A percentile compares a stretch with the other conserved stretches of the same genome.
These are phyloP conservation scores for Galerucella pusilla DNA, from an alignment of 2,888 invertebrate species.

Conservation along the genomic window DNA sequence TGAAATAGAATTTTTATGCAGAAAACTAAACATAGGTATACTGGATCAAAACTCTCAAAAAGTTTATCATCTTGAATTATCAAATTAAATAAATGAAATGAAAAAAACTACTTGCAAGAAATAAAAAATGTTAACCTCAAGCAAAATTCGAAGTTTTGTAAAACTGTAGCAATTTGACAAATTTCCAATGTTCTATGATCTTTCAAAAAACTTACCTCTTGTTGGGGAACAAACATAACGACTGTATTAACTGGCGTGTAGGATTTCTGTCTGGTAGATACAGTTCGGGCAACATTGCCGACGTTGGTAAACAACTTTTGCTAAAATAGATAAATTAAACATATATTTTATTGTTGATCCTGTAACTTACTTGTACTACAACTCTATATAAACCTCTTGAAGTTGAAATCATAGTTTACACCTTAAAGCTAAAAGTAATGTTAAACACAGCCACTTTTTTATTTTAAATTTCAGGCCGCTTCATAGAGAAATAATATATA, in stretches of 20 bases:
- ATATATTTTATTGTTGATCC: conserved; percentile 13
- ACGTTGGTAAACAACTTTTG: conserved; percentile 35
- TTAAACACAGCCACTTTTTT: conserved; percentile 9
- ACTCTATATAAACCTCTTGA: conserved; percentile 27
- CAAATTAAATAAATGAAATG: too few species aligned
- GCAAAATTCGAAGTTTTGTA: too few species aligned
- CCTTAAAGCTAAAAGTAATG: conserved; percentile 10
- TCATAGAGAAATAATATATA: too few species aligned
- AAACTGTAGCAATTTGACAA: too few species aligned
- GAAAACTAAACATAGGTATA: neutral
- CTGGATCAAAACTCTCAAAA: neutral
- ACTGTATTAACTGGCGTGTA: conserved; percentile 89
- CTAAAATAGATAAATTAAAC: conserved; percentile 30
- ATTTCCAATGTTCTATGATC: neutral
- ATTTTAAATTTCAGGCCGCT: conserved; percentile 13
- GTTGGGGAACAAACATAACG: conserved; percentile 98
- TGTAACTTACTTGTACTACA: conserved; percentile 16
- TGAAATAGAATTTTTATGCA: neutral
- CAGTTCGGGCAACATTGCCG: conserved; percentile 35
- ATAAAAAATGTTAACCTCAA: too few species aligned
- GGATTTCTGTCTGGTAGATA: conserved; percentile 51
- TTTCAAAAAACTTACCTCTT: conserved; percentile 77
- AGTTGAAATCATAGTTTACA: conserved; percentile 30
- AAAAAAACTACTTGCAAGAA: too few species aligned
- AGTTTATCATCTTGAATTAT: neutral